phyloP scores from a whole-genome alignment of 2,797 vertebrate genomes.

The Sebastes kiyomatsui region DNA sequence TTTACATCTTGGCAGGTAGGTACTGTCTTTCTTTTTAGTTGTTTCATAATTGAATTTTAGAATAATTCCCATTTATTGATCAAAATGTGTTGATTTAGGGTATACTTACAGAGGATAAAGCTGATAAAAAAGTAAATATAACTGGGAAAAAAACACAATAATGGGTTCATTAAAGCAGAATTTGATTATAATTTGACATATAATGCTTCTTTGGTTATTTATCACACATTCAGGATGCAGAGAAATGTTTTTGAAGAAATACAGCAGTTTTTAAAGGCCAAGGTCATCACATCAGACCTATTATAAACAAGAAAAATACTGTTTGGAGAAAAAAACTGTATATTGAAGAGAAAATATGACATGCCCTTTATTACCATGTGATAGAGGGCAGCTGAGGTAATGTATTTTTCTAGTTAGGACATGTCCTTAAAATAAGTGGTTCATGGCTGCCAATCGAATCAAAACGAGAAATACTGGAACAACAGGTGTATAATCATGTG shows the following conservation, averaged over 20 bases:
- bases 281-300: neutral
- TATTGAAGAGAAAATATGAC: neutral
- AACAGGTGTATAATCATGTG: neutral
- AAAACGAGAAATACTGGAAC: neutral
- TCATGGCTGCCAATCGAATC: neutral
- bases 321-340: neutral
- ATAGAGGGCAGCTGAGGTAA: constrained; percentile 24
- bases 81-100: neutral
- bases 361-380: neutral
- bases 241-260: neutral
- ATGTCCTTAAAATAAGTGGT: neutral
- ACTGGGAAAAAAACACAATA: neutral
- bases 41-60: neutral
- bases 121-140: neutral
- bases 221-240: neutral
- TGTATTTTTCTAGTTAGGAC: neutral
- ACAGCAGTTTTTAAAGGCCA: neutral
- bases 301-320: neutral
- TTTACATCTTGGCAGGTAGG: constrained; percentile 55
- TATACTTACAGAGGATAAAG: neutral
- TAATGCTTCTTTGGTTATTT: neutral
- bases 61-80: neutral
- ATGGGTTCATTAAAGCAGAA: neutral
- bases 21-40: neutral
- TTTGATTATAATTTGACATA: neutral